Evolutionary conservation across 2,113 vertebrate species (phyloP), one percentile per base, ranked within the genome.

Genomic region (Eolophus roseicapilla): DNA sequence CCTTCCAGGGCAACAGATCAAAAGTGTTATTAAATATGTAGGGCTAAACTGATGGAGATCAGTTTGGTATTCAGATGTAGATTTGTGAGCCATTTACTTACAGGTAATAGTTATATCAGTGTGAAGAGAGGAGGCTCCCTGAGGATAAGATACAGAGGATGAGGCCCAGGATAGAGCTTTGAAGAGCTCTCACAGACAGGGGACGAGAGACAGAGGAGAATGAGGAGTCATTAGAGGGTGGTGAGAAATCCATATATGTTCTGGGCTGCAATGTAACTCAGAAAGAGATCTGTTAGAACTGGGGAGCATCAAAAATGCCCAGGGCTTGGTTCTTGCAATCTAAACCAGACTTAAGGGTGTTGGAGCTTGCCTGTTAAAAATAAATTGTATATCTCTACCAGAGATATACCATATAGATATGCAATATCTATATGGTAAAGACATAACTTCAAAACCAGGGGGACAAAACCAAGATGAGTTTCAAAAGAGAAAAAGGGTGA

Each of bases 71-170:
- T 95, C 93, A 96, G 60, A 90, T 94, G 94, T 55, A 97, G 85
- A 97, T 96, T 83, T 92, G 79, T 23, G 29, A 88, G 76, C 86
- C 83, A 52, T 90, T 95, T 74, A 95, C 71, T 88, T 90, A 68
- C 75, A 83, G 85, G 68, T 95, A 94, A 94, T 88, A 92, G 82
- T 70, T 78, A 17, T 59, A 93, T 83, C 73, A 47, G 88, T 92
- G 88, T 86, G 93, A 96, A 95, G 64, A 86, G 35, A 76, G 73
- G 68, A 92, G 85, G 71, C 67, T 95, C 50, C 79, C 85, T 81
- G 82, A 96, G 87, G 85, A 92, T 93, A 92, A 95, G 88, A 93
- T 95, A 53, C 37, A 80, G 93, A 95, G 85, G 79, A 89, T 92
- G 87, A 71, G 69, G 85, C 67, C 39, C 80, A 27, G 59, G 75